Percentiles rank a stretch among this genome's conserved stretches.
Evolutionary conservation across 2,888 invertebrate genomes (phyloP).

Genomic region (Cybosia mesomella): DNA sequence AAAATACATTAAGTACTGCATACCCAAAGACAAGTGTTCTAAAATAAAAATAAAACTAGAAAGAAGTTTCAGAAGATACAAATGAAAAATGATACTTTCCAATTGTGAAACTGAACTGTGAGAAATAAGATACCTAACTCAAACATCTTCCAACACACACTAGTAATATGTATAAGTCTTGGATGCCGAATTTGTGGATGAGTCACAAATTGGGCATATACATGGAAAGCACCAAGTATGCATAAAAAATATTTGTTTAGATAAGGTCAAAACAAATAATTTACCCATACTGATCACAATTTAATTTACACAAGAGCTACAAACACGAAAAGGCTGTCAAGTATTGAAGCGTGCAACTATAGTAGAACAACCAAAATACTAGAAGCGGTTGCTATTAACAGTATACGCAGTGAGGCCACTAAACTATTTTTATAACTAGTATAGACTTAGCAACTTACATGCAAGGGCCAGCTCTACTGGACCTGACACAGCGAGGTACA

Average conservation of each 20-base stretch:
- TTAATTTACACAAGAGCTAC: not conserved
- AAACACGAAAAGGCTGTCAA: too few relatives aligned
- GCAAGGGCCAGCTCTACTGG: slow-evolving; percentile 29
- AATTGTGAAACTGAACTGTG: not conserved
- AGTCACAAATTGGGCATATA: not conserved
- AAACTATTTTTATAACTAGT: not conserved
- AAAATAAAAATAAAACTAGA: not conserved
- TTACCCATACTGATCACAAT: too few relatives aligned
- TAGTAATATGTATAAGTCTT: too few relatives aligned
- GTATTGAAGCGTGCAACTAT: not conserved
- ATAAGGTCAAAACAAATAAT: too few relatives aligned
- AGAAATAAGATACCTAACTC: not conserved
- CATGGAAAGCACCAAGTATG: not conserved
- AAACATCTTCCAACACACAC: too few relatives aligned
- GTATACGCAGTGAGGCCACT: not conserved
- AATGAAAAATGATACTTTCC: not conserved
- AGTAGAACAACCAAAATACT: not conserved
- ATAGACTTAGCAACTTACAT: slow-evolving; percentile 34
- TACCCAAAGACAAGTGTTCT: not conserved
- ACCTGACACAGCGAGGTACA: slow-evolving; percentile 22
- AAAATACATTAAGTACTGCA: not conserved
- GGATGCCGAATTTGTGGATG: not conserved
- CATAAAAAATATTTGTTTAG: not conserved
- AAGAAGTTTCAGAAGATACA: not conserved
- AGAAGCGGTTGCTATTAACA: not conserved